A percentile compares a stretch with the other conserved stretches of the same genome.
These are phyloP conservation scores for Semicossyphus pulcher DNA, from an alignment of 2,113 vertebrate species.

Conservation along the genomic window DNA sequence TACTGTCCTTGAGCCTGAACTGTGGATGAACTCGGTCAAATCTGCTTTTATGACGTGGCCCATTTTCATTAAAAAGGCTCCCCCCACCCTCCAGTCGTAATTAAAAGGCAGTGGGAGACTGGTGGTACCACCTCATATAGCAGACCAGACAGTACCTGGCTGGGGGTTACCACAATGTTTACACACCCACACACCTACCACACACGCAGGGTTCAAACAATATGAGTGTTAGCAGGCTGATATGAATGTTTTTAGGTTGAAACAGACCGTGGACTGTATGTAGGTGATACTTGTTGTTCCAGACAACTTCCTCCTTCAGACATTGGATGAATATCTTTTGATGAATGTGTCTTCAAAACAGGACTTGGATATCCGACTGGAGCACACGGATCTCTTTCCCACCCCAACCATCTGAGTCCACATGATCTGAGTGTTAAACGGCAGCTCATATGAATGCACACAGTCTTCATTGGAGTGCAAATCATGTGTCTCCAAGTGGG, in stretches of 20 bases:
- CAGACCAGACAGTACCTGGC: slow-evolving; percentile 72
- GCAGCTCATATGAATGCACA: too few relatives aligned
- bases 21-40: slow-evolving; percentile 74
- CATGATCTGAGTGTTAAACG: too few relatives aligned
- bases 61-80: slow-evolving; percentile 74
- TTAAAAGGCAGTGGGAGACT: slow-evolving; percentile 78
- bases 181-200: slow-evolving; percentile 65
- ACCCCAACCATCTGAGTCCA: too few relatives aligned
- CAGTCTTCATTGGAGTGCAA: too few relatives aligned
- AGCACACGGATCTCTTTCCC: too few relatives aligned
- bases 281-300: background rate
- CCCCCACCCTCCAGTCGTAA: slow-evolving; percentile 59
- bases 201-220: slow-evolving; percentile 43
- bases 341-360: background rate
- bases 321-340: background rate
- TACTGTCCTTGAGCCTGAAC: slow-evolving; percentile 76
- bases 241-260: slow-evolving; percentile 1
- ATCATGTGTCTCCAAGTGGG: too few relatives aligned
- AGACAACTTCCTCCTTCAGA: background rate
- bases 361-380: too few relatives aligned
- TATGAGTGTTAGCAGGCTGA: slow-evolving; percentile 19
- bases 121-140: slow-evolving; percentile 73
- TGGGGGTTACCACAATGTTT: slow-evolving; percentile 73
- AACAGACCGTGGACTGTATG: background rate
- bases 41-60: slow-evolving; percentile 76